phyloP scores from a whole-genome alignment of 2,797 vertebrate genomes.

The Sarcoramphus papa region DNA sequence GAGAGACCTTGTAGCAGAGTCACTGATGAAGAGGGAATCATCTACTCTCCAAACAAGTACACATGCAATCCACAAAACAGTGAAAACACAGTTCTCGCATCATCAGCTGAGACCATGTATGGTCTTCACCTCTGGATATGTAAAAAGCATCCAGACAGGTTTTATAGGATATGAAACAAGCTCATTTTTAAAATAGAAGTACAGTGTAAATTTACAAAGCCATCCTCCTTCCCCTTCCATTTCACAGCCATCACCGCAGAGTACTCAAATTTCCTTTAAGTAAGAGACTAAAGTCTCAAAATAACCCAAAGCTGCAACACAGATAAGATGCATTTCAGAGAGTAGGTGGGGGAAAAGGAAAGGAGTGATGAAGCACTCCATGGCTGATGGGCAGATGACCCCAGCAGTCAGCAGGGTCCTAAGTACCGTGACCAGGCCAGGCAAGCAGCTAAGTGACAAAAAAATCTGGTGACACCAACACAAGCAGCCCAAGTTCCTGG shows the following conservation, averaged over 20 bases:
- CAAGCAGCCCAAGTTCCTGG: neutral
- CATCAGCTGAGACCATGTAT: neutral
- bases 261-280: neutral
- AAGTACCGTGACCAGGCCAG: neutral
- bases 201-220: neutral
- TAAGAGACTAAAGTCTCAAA: neutral
- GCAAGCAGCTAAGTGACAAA: neutral
- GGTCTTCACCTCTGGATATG: neutral
- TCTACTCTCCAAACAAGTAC: neutral
- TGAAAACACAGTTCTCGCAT: neutral
- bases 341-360: neutral
- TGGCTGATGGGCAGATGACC: neutral
- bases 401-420: neutral
- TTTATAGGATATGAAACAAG: neutral
- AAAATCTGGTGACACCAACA: neutral
- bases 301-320: neutral
- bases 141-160: neutral
- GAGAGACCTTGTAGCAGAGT: neutral
- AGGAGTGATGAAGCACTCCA: neutral
- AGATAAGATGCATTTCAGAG: neutral
- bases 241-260: neutral
- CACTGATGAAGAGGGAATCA: neutral
- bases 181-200: neutral
- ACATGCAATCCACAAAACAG: accelerated
- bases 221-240: neutral